phyloP scores from a whole-genome alignment of 2,888 invertebrate genomes.

The Acanthopleura granulata region DNA sequence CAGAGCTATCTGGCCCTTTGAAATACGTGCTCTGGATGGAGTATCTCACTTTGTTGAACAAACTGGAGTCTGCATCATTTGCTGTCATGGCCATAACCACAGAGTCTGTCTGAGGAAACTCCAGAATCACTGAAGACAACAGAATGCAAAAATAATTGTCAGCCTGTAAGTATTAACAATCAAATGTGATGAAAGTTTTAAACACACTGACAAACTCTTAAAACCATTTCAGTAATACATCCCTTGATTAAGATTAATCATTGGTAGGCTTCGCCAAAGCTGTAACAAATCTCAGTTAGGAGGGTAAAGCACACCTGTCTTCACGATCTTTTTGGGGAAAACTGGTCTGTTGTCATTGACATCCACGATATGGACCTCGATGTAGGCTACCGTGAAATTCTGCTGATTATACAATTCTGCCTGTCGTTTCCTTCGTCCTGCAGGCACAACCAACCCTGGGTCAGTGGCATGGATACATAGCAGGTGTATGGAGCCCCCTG shows the following conservation, averaged over 20 bases:
- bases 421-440: conserved; percentile 2
- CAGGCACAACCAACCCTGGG: neutral
- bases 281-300: no score
- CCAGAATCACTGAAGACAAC: neutral
- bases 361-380: conserved; percentile 44
- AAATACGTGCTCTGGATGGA: conserved; percentile 32
- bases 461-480: conserved; percentile 12
- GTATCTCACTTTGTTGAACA: conserved; percentile 38
- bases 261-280: no score
- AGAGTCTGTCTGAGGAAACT: neutral
- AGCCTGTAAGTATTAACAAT: no score
- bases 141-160: neutral
- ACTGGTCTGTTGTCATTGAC: conserved; percentile 52
- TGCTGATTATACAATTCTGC: neutral
- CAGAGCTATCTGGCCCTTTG: neutral
- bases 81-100: conserved; percentile 23
- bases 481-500: neutral
- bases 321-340: conserved; percentile 28
- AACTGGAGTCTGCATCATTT: conserved; percentile 33
- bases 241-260: no score
- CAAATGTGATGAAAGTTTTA: no score
- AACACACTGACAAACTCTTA: no score
- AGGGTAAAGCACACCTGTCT: conserved; percentile 28
- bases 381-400: conserved; percentile 32
- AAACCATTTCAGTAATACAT: no score